Evolutionary conservation across 2,113 vertebrate genomes (phyloP), one percentile per base, ranked within the genome.

Genomic region (Channa argus): DNA sequence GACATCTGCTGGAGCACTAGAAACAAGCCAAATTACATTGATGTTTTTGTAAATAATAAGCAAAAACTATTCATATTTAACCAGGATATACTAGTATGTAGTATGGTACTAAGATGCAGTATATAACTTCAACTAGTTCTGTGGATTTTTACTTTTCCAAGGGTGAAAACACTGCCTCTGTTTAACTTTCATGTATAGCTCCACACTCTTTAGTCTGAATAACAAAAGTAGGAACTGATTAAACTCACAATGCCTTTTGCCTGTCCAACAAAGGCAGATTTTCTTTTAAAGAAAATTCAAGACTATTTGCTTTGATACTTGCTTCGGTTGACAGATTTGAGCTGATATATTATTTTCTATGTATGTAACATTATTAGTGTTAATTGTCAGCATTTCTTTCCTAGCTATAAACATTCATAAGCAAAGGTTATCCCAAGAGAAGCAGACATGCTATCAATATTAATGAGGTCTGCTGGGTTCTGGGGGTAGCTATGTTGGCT

Each of bases 381-480:
- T 54, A 24, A 41, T 15, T 50, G 72, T 78, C 59, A 41, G 62
- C 65, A 74, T 78, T 85, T 82, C 77, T 64, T 73, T 50, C 58
- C 55, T 76, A 37, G 34, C 58, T 37, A 47, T 71, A 74, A 71
- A 62, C 60, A 34, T 43, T 33, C 1, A 9, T 38, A 77, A 63
- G 50, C 69, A 80, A 67, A 73, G 75, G 83, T 79, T 84, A 67
- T 86, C 63, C 71, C 67, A 41, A 69, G 77, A 81, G 54, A 62
- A 56, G 45, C 45, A 76, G 62, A 72, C 73, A 59, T 1, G 24
- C 39, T 67, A 88, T 90, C 67, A 78, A 88, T 91, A 86, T 90
- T 82, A 79, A 87, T 86, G 61, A 82, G 68, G 63, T 4, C 64
- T 33, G 51, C 50, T 56, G 60, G 77, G 45, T 81, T 81, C 79